A percentile compares a stretch with the other conserved stretches of the same genome.
phyloP scores from a whole-genome alignment of 2,888 invertebrate species.

The Caenorhabditis sp. region DNA sequence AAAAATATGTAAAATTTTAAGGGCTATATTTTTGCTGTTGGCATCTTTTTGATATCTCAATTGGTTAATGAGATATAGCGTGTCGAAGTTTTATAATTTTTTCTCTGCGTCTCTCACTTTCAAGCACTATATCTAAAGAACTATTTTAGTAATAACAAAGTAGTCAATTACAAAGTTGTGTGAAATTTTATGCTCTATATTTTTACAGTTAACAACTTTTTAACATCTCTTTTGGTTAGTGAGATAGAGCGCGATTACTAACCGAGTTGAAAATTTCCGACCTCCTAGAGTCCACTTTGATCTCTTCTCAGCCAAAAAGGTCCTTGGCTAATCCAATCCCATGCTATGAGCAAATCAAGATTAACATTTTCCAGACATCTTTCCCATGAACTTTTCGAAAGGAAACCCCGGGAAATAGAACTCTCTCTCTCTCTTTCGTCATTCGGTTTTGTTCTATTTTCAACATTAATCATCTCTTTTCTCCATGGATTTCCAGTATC shows the following conservation, averaged over 20 bases:
- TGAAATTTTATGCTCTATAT: too few species aligned
- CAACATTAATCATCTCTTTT: neutral
- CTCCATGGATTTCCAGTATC: neutral
- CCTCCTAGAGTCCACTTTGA: neutral
- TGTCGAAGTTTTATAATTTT: neutral
- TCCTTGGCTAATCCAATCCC: too few species aligned
- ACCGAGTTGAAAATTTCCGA: too few species aligned
- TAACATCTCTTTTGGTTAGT: neutral
- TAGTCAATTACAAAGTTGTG: too few species aligned
- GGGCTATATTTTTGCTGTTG: neutral
- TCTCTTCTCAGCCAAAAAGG: neutral
- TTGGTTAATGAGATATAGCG: neutral
- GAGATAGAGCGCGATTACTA: too few species aligned
- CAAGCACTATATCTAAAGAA: too few species aligned
- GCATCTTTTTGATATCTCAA: neutral
- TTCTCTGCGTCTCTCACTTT: too few species aligned
- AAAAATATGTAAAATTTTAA: neutral
- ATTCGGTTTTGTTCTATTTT: neutral
- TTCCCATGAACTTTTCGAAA: neutral
- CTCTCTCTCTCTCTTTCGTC: neutral
- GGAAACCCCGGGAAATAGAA: neutral
- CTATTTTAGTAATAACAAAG: too few species aligned
- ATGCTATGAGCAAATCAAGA: neutral
- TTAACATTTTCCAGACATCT: constrained; percentile 4
- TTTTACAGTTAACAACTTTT: too few species aligned